A percentile compares a stretch with the other conserved stretches of the same genome.
Conservation (phyloP, 2,888 invertebrate species). For the Tuberolachnus salignus region DNA sequence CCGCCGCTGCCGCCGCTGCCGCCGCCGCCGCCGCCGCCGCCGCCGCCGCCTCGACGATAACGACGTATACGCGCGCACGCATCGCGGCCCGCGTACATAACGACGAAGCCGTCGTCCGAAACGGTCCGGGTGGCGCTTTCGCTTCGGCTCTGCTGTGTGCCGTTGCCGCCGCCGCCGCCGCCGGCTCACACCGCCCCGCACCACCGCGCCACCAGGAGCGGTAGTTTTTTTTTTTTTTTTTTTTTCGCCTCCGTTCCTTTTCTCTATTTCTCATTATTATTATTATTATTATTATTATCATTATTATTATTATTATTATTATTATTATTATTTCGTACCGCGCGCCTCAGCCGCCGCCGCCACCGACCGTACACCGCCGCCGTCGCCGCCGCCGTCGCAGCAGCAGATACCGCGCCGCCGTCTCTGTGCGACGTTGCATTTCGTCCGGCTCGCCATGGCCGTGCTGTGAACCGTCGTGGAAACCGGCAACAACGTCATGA, state of each 20-base stretch:
- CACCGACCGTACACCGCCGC: slow-evolving; percentile 1
- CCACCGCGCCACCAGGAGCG: background rate
- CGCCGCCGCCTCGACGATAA: slow-evolving; percentile 8
- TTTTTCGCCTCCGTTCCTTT: too few species aligned
- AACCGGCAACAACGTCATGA: slow-evolving; percentile 49
- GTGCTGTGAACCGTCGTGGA: slow-evolving; percentile 48
- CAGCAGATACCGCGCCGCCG: too few species aligned
- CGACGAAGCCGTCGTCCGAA: slow-evolving; percentile 52
- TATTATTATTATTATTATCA: slow-evolving; percentile 30
- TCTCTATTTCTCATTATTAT: too few species aligned
- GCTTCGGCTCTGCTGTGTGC: slow-evolving; percentile 28
- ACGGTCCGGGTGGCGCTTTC: slow-evolving; percentile 56
- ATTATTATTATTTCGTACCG: slow-evolving; percentile 27
- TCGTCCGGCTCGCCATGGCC: slow-evolving; percentile 40
- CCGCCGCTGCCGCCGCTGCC: slow-evolving; percentile 18
- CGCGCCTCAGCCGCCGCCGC: slow-evolving; percentile 25
- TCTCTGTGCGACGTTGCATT: slow-evolving; percentile 50
- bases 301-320: slow-evolving; percentile 27
- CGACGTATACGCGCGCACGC: slow-evolving; percentile 30
- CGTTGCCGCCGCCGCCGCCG: slow-evolving; percentile 37
- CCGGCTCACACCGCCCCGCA: slow-evolving; percentile 12
- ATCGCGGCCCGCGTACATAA: slow-evolving; percentile 21
- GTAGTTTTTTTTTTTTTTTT: background rate
- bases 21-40: slow-evolving; percentile 11
- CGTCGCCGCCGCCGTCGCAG: background rate